Percentiles rank a stretch among this genome's conserved stretches.
phyloP scores from a whole-genome alignment of 2,113 vertebrate genomes.

The Puntigrus tetrazona region DNA sequence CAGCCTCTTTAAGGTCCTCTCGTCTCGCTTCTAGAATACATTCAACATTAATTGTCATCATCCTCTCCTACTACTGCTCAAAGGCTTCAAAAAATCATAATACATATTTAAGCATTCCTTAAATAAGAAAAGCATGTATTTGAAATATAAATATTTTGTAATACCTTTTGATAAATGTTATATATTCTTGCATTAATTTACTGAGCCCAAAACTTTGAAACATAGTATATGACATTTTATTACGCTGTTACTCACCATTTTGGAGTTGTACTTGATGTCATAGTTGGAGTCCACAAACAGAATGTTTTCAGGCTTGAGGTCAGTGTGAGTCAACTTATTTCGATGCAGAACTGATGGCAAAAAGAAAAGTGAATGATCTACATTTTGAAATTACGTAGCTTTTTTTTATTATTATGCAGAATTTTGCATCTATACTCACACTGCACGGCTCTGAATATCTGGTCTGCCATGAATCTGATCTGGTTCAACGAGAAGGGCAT shows the following conservation, averaged over 20 bases:
- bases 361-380: slow-evolving; percentile 54
- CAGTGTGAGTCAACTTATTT: slow-evolving; percentile 95
- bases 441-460: slow-evolving; percentile 89
- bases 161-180: not conserved
- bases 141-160: not conserved
- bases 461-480: slow-evolving; percentile 90
- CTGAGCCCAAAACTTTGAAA: not conserved
- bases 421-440: slow-evolving; percentile 79
- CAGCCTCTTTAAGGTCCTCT: slow-evolving; percentile 86
- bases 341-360: slow-evolving; percentile 86
- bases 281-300: slow-evolving; percentile 93
- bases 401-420: too few species aligned
- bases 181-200: not conserved
- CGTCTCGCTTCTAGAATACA: slow-evolving; percentile 85
- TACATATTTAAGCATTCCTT: not conserved
- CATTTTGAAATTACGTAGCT: not conserved
- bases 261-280: slow-evolving; percentile 85
- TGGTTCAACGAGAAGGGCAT: slow-evolving; percentile 89
- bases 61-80: not conserved
- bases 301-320: slow-evolving; percentile 97
- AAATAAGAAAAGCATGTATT: not conserved
- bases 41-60: not conserved
- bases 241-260: slow-evolving; percentile 78
- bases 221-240: not conserved
- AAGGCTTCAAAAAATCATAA: not conserved